Percentiles rank a stretch among this genome's conserved stretches.
phyloP scores from a whole-genome alignment of 2,888 invertebrate genomes.

The Tenthredo distinguenda region DNA sequence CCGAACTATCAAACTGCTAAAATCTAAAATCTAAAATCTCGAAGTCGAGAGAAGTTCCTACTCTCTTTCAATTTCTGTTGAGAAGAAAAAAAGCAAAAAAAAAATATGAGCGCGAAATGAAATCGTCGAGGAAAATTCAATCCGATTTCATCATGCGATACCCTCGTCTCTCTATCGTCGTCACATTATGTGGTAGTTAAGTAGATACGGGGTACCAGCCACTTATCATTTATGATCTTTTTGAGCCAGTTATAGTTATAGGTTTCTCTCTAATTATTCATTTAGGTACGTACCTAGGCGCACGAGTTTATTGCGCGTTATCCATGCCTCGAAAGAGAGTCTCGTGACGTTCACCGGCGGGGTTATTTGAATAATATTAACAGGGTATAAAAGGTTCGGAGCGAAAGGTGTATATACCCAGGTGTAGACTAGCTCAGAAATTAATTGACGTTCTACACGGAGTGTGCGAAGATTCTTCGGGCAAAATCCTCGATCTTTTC shows the following conservation, averaged over 20 bases:
- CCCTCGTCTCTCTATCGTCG: not conserved
- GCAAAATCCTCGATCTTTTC: not conserved
- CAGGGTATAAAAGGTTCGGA: not conserved
- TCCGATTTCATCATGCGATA: not conserved
- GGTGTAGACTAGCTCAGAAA: not conserved
- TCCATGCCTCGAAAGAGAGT: not conserved
- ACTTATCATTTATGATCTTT: conserved; percentile 35
- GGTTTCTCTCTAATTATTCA: conserved; percentile 10
- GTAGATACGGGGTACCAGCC: not conserved
- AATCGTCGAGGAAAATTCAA: not conserved
- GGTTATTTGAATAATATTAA: conserved; percentile 29
- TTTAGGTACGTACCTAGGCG: not conserved
- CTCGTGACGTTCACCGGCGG: not conserved
- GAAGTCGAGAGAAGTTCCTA: not conserved
- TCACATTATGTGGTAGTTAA: not conserved
- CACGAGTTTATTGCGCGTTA: conserved; percentile 33
- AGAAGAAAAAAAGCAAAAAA: too few species aligned
- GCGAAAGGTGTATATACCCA: not conserved
- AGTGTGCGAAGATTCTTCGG: not conserved
- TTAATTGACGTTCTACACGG: not conserved
- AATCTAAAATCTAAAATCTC: not conserved
- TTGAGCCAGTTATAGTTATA: not conserved
- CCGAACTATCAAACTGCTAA: not conserved
- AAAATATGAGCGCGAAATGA: not conserved
- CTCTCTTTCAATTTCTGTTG: not conserved